Base-by-base conservation (phyloP, 2,113 vertebrate species). In the Apteryx mantelli region DNA sequence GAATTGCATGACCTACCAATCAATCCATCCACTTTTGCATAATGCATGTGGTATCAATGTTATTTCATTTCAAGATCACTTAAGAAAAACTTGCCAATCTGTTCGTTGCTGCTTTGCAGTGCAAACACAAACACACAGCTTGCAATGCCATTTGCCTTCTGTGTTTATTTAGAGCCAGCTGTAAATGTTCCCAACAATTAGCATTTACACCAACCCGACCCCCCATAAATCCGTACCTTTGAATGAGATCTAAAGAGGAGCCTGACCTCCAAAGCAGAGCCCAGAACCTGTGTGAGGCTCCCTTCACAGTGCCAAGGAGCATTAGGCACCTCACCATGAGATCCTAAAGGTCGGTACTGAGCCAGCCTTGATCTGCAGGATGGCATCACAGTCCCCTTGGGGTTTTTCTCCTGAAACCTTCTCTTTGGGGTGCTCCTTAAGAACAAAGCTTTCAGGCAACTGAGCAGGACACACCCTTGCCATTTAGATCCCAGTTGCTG, bases 21-120 rank as follows among this genome's bases (percentile, higher is more conserved):
- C 94, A 96, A 95, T 97, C 81, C 93, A 25, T 88, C 79, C 68
- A 58, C 93, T 95, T 86, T 3, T 97, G 97, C 94, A 96, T 97
- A 96, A 97, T 97, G 86, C 64, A 97, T 95, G 94, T 70, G 88
- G 79, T 86, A 90, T 96, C 93, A n/a, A 7, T 69, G 88, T 82
- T 95, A 61, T 20, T 96, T 96, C 95, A 77, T 95, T 84, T 92
- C 71, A 56, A 38, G 95, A 95, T 82, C 86, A 89, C 81, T 93
- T 48, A 85, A 90, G 91, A 91, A 52, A 56, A 73, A 65, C 58
- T 81, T 93, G 76, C 65, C 76, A n/a, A 2, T 32, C 71, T 93
- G 52, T 65, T 48, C 21, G 0, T 11, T 70, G 50, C 70, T 91
- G 38, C 64, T 94, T 30, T 24, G 48, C 77, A 56, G 82, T 11